Base-by-base conservation (phyloP, 2,113 vertebrate species). In the Redunca redunca region DNA sequence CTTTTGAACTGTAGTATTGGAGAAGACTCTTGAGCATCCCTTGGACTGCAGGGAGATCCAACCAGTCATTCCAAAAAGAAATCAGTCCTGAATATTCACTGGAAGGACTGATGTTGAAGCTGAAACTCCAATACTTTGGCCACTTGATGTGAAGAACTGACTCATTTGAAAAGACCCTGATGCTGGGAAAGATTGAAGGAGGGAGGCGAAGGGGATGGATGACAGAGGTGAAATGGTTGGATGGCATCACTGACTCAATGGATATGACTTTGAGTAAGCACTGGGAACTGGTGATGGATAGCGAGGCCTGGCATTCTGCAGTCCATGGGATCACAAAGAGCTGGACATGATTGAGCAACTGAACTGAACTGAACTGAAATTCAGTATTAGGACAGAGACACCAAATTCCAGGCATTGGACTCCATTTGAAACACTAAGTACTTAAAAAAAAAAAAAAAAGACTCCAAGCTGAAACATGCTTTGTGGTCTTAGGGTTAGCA, bases 341-440 rank as follows among this genome's bases (percentile, higher is more conserved):
- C 12, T 21, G 2, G n/a, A 71, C 36, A 71, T 0, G 2, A 40
- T 19, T 71, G 9, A 71, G 64, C 17, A 40, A 71, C 67, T 40
- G n/a, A 71, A 71, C n/a, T 71, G n/a, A 71, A 71, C 17, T 71
- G n/a, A 36, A 71, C 30, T 64, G 7, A 90, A 81, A 58, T 85
- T 36, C 11, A 64, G 36, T 67, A 86, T 40, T 64, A 82, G 33
- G 14, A 17, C 40, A 62, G 36, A 88, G 33, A 40, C 3, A 53
- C 46, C 85, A 89, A 94, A 96, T 83, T 92, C 10, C 83, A 7
- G 55, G 11, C 71, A 50, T 2, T 97, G 77, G 3, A 78, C 15
- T 91, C 62, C 26, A 46, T 55, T 71, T 36, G 55, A 85, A 46
- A 88, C 17, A 71, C 11, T 88, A 91, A 64, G 46, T 95, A 57